Conservation (phyloP, 2,888 invertebrate genomes). For the Neuroscelio doddi region DNA sequence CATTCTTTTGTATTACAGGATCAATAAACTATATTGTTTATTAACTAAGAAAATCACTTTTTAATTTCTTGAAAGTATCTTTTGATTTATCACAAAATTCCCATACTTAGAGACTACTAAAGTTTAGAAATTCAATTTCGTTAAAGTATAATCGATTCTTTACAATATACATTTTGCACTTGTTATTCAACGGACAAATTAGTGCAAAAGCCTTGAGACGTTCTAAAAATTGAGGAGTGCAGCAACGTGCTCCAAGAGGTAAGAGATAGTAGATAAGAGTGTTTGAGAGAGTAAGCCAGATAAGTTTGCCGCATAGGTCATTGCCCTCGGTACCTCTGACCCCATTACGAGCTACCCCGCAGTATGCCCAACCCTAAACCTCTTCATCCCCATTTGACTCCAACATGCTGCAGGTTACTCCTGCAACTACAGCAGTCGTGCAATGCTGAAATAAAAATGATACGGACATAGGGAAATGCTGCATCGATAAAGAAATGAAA, state of each 20-base stretch:
- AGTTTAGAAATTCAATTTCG: no score
- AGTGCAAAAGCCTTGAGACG: no score
- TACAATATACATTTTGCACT: no score
- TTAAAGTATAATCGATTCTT: no score
- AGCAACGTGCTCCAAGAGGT: slow-evolving; percentile 13
- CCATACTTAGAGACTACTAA: no score
- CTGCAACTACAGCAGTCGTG: slow-evolving; percentile 17
- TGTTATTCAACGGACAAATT: background rate
- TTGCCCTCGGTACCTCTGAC: slow-evolving; percentile 57
- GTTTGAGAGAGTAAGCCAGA: slow-evolving; percentile 13
- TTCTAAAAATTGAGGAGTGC: slow-evolving; percentile 13
- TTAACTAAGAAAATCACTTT: no score
- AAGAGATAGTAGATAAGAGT: slow-evolving; percentile 7
- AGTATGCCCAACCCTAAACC: slow-evolving; percentile 35
- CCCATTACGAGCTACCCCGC: slow-evolving; percentile 53
- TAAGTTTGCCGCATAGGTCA: slow-evolving; percentile 37
- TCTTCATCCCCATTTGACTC: slow-evolving; percentile 33
- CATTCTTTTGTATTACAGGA: no score
- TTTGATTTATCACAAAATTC: no score
- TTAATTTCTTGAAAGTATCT: no score
- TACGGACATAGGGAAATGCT: background rate
- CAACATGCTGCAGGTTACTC: slow-evolving; percentile 25
- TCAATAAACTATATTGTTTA: no score
- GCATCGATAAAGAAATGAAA: no score
- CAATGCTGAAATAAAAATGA: slow-evolving; percentile 16